A percentile compares a stretch with the other conserved stretches of the same genome.
Conservation (phyloP, 1,140 invertebrate species). For the Neomicropteryx cornuta region DNA sequence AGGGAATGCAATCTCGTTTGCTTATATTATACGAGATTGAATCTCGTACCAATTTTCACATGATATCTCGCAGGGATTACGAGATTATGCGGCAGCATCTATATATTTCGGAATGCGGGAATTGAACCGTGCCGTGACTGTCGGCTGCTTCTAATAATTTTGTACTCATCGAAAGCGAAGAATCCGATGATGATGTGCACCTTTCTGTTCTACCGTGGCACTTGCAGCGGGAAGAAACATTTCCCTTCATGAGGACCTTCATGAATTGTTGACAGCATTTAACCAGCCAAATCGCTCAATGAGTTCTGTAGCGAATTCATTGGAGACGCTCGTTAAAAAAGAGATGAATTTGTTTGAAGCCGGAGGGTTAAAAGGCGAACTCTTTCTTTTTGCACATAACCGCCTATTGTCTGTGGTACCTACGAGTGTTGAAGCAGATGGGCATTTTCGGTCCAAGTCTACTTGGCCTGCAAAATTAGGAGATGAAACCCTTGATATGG, state of each 20-base stretch:
- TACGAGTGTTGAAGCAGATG: background rate
- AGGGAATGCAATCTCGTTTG: no score
- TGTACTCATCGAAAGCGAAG: background rate
- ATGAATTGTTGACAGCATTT: background rate
- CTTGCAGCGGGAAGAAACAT: background rate
- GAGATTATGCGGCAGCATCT: no score
- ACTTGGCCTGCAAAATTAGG: conserved; percentile 1
- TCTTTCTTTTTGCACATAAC: background rate
- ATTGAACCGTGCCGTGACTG: no score
- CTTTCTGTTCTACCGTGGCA: background rate
- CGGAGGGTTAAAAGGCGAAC: conserved; percentile 1
- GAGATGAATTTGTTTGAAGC: background rate
- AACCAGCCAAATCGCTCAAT: background rate
- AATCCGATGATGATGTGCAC: background rate
- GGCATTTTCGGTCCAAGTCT: no score
- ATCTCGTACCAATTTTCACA: no score
- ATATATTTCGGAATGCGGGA: no score
- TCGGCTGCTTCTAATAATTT: background rate
- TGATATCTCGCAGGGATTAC: no score
- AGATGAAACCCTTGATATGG: conserved; percentile 1
- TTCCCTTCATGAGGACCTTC: background rate
- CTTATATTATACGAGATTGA: no score
- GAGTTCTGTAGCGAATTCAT: background rate
- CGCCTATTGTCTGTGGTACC: background rate
- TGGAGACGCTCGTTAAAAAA: conserved; percentile 2